Evolutionary conservation across 2,113 vertebrate species (phyloP), one percentile per base, ranked within the genome.

Genomic region (Morone saxatilis): DNA sequence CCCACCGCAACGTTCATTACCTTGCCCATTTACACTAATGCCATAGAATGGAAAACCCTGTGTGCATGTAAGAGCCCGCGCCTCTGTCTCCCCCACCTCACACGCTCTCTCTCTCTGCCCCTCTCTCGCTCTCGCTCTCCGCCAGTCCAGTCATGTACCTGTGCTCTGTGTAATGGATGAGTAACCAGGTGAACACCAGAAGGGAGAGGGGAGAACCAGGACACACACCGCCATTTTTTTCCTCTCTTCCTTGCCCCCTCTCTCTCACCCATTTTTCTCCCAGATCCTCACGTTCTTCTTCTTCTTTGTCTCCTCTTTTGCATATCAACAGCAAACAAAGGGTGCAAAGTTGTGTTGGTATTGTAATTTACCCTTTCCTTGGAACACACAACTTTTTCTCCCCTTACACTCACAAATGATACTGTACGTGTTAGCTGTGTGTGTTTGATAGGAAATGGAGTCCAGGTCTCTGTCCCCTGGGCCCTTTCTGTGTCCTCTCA

Each of bases 401-500:
- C 11, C 17, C 75, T 66, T 75, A 71, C 54, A 19, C 84, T 86
- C 80, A 74, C 85, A 89, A 89, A 91, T 92, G 78, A 88, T 70
- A 76, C 81, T 59, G 81, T 83, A 41, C 78, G 80, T 83, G 85
- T 83, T 22, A 43, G 80, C n/a, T 76, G 79, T 63, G 75, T 74
- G 70, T 78, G 68, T 81, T 59, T 80, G 72, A 80, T 81, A 72
- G 77, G 86, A 82, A 78, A 90, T 82, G 84, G 90, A 93, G 93
- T 93, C 92, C 92, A 92, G 91, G 91, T 92, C 93, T 94, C 92
- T 86, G 91, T 94, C 94, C 94, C 93, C 76, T 89, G 94, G 93
- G 94, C 73, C 73, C 93, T 92, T 90, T 93, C 93, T 93, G 93
- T 94, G 94, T 94, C 94, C 94, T 94, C 94, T 94, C 94, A 94